These are phyloP conservation scores for Xylota segnis DNA, from an alignment of 2,888 invertebrate species.

Conservation along the genomic window DNA sequence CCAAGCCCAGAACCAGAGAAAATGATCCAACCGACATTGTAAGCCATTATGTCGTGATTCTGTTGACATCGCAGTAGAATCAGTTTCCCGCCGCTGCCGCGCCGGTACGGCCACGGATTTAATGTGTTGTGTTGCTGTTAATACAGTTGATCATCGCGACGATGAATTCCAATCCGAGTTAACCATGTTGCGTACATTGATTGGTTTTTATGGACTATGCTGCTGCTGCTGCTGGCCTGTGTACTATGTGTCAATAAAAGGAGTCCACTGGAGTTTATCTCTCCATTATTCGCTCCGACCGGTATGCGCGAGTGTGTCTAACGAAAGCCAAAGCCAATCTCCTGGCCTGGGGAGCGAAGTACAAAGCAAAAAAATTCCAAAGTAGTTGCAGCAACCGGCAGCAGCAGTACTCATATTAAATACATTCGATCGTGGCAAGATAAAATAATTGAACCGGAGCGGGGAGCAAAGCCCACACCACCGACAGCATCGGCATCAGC, in stretches of 20 bases:
- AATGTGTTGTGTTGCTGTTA: slow-evolving; percentile 67
- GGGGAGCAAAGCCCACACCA: slow-evolving; percentile 48
- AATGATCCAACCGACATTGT: slow-evolving; percentile 69
- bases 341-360: slow-evolving; percentile 4
- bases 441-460: slow-evolving; percentile 80
- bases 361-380: slow-evolving; percentile 36
- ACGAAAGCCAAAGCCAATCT: slow-evolving; percentile 51
- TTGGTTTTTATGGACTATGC: slow-evolving; percentile 67
- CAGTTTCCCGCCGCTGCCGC: slow-evolving; percentile 35
- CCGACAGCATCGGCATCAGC: slow-evolving; percentile 26
- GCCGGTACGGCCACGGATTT: slow-evolving; percentile 40
- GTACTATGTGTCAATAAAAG: slow-evolving; percentile 75
- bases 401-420: slow-evolving; percentile 71
- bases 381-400: slow-evolving; percentile 41
- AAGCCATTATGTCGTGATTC: slow-evolving; percentile 77
- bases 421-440: slow-evolving; percentile 80
- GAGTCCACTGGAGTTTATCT: slow-evolving; percentile 74
- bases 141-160: slow-evolving; percentile 74
- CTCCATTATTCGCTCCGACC: slow-evolving; percentile 69
- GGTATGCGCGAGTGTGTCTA: slow-evolving; percentile 41
- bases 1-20: slow-evolving; percentile 8
- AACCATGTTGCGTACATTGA: slow-evolving; percentile 76
- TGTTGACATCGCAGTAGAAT: slow-evolving; percentile 72
- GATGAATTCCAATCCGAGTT: slow-evolving; percentile 75
- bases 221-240: background rate